These are phyloP conservation scores for Lysandra coridon DNA, from an alignment of 2,888 invertebrate genomes.

Conservation along the genomic window DNA sequence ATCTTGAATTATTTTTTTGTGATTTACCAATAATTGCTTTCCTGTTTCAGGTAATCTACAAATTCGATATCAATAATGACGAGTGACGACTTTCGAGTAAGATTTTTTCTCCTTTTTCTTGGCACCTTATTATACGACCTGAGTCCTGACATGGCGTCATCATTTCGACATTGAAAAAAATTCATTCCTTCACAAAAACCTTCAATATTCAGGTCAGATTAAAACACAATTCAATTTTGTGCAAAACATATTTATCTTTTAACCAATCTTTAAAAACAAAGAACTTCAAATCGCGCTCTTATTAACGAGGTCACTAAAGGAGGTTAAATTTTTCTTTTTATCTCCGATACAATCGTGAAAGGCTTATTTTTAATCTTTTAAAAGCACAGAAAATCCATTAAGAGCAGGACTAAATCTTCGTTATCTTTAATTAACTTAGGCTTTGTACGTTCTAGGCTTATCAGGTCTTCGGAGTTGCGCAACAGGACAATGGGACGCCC, in stretches of 20 bases:
- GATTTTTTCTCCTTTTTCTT: neutral
- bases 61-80: neutral
- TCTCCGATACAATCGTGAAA: constrained; percentile 28
- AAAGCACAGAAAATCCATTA: constrained; percentile 31
- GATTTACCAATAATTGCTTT: neutral
- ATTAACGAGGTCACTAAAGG: constrained; percentile 11
- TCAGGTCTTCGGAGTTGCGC: constrained; percentile 36
- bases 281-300: neutral
- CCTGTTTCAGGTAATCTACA: constrained; percentile 21
- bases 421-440: constrained; percentile 43
- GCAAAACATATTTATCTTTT: neutral
- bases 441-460: constrained; percentile 48
- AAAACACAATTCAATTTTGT: neutral
- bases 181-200: neutral
- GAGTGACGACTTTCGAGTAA: neutral
- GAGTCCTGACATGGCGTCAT: neutral
- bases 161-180: neutral
- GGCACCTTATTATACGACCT: too few species aligned
- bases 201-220: neutral
- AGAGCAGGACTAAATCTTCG: constrained; percentile 36
- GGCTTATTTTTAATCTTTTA: constrained; percentile 24
- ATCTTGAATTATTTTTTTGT: neutral
- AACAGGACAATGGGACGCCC: constrained; percentile 30
- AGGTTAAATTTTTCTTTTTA: constrained; percentile 22
- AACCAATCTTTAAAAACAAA: neutral